Conservation (phyloP, 2,113 vertebrate species). For the Ophthalmolycus amberensis region DNA sequence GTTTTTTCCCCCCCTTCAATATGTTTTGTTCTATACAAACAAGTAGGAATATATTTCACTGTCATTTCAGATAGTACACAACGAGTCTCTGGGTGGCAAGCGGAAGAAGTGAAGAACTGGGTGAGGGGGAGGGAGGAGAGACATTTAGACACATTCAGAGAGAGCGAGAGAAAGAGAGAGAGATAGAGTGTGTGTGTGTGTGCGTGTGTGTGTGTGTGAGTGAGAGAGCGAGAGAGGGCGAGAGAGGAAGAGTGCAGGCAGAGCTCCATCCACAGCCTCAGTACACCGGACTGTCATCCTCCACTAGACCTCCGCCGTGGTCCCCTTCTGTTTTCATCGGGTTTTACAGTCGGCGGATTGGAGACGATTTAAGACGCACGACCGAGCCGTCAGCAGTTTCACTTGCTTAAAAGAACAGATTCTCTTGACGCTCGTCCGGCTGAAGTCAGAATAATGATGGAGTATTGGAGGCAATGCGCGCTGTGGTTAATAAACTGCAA, state of each 20-base stretch:
- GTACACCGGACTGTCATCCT: slow-evolving; percentile 66
- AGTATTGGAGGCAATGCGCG: slow-evolving; percentile 95
- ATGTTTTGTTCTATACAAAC: neutral
- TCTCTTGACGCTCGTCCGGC: neutral
- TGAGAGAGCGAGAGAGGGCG: slow-evolving; percentile 49
- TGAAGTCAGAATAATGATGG: slow-evolving; percentile 83
- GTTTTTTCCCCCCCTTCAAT: neutral
- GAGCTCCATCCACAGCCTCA: slow-evolving; percentile 69
- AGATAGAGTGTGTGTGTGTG: slow-evolving; percentile 13
- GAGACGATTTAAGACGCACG: slow-evolving; percentile 36
- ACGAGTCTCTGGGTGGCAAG: slow-evolving; percentile 51
- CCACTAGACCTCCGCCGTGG: neutral
- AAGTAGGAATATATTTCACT: neutral
- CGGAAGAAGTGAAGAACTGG: slow-evolving; percentile 69
- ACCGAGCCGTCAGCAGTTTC: slow-evolving; percentile 25
- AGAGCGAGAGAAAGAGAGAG: slow-evolving; percentile 47
- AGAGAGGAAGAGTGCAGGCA: slow-evolving; percentile 37
- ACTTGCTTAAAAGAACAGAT: neutral
- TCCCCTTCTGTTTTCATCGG: slow-evolving; percentile 30
- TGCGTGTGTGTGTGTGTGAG: neutral
- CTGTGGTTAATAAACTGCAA: slow-evolving; percentile 95
- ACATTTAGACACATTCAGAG: slow-evolving; percentile 24
- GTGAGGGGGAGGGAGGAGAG: slow-evolving; percentile 71
- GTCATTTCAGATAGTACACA: slow-evolving; percentile 3
- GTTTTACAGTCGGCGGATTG: slow-evolving; percentile 16